These are phyloP conservation scores for Calephelis perditalis DNA, from an alignment of 2,888 invertebrate species.

Conservation along the genomic window DNA sequence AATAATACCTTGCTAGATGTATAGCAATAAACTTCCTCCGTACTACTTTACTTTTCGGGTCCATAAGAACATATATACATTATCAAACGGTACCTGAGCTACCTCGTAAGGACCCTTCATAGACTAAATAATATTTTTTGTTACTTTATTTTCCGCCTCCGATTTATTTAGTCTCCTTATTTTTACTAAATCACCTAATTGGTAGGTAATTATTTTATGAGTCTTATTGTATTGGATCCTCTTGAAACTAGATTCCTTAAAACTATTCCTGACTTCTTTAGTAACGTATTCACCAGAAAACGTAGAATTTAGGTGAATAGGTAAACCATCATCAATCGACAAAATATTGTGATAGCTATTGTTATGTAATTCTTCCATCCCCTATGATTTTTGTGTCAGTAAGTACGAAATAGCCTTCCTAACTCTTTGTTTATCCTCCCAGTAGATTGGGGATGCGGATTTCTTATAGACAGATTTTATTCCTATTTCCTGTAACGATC, in stretches of 20 bases:
- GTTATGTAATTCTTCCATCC: constrained; percentile 30
- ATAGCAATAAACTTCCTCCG: no score
- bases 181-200: constrained; percentile 27
- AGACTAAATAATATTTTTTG: constrained; percentile 18
- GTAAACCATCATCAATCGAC: constrained; percentile 18
- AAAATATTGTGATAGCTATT: constrained; percentile 27
- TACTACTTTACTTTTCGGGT: no score
- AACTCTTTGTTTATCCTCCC: constrained; percentile 30
- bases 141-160: constrained; percentile 20
- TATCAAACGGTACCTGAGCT: constrained; percentile 12
- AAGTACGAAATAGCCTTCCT: constrained; percentile 28
- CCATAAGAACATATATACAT: neutral
- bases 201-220: constrained; percentile 18
- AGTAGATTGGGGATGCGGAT: constrained; percentile 29
- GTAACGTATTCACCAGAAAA: constrained; percentile 7
- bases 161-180: constrained; percentile 20
- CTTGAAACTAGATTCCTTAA: constrained; percentile 5
- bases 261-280: constrained; percentile 17
- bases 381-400: constrained; percentile 26
- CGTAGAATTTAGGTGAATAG: neutral
- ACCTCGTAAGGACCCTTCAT: constrained; percentile 17
- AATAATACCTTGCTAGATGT: neutral
- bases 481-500: neutral
- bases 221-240: constrained; percentile 18
- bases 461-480: constrained; percentile 25